These are phyloP conservation scores for Baryphthengus martii DNA, from an alignment of 2,113 vertebrate genomes.

Conservation along the genomic window DNA sequence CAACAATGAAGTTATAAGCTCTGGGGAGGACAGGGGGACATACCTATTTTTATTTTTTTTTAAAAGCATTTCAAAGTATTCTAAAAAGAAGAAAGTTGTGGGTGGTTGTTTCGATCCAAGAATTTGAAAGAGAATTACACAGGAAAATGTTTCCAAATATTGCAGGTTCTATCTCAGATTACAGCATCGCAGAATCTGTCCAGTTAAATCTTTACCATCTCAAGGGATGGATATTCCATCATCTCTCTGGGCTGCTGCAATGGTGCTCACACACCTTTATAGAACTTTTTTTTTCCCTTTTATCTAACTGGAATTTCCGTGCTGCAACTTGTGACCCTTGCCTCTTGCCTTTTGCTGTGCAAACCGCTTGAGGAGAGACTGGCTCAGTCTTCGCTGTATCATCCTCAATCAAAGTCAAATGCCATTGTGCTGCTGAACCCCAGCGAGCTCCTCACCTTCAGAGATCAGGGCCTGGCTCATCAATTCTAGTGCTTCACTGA, in stretches of 20 bases:
- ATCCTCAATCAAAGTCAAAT: not conserved
- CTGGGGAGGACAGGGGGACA: not conserved
- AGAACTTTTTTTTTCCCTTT: not conserved
- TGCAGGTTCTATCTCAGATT: not conserved
- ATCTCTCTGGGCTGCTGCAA: not conserved
- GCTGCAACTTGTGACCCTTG: not conserved
- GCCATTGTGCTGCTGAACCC: not conserved
- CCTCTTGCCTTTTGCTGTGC: not conserved
- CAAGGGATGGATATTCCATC: not conserved
- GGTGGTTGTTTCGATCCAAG: not conserved
- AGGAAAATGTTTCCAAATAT: not conserved
- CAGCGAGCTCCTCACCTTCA: fast-evolving
- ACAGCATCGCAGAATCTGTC: not conserved
- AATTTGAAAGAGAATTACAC: not conserved
- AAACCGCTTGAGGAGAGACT: not conserved
- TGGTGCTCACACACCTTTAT: not conserved
- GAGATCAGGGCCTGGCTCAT: not conserved
- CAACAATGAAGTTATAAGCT: not conserved
- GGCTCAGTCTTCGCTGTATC: not conserved
- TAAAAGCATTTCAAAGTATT: not conserved
- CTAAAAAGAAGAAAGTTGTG: not conserved
- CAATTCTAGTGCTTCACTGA: not conserved
- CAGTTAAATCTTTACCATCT: not conserved
- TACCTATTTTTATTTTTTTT: not conserved
- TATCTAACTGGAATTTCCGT: not conserved